Evolutionary conservation across 2,113 vertebrate species (phyloP), one percentile per base, ranked within the genome.

Genomic region (Aptenodytes patagonicus): DNA sequence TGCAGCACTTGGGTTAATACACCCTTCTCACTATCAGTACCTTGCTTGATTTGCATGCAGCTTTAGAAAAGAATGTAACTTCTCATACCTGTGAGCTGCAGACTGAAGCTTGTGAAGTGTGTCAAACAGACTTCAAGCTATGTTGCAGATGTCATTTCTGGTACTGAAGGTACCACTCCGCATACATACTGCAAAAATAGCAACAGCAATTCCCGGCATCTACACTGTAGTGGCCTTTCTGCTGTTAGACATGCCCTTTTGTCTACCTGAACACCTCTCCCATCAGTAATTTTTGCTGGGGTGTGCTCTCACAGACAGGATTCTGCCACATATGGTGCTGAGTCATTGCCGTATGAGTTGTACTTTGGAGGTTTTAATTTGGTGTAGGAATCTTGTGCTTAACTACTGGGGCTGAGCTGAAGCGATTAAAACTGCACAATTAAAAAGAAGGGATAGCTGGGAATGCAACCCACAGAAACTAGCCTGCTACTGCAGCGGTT

Each of bases 351-450:
- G 65, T 83, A 31, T 17, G 32, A 91, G 57, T 65, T 57, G 25
- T 73, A 36, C 54, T 75, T 89, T 2, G 16, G 60, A 76, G 47
- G 22, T 57, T 88, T 95, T 87, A 1, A 4, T 75, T 93, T 86
- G 44, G 14, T 78, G 31, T 70, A 3, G 5, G 81, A 79, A 66
- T 91, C 58, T 69, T 80, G 47, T 93, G 61, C 34, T 58, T 94
- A 93, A 93, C 90, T 91, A 58, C 42, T 20, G 42, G 46, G 83
- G 88, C 72, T 92, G 90, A 95, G 89, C 83, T 51, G 77, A 86
- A 94, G 71, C 2, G 2, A 96, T 87, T 94, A 92, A 57, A 94
- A 76, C 9, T 5, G 34, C 38, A 17, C 49, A 84, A 89, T 95
- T 94, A 89, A 93, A 89, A 93, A 83, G 47, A 82, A 93, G 31